Evolutionary conservation across 2,113 vertebrate genomes (phyloP).

Genomic region (Pogona vitticeps): DNA sequence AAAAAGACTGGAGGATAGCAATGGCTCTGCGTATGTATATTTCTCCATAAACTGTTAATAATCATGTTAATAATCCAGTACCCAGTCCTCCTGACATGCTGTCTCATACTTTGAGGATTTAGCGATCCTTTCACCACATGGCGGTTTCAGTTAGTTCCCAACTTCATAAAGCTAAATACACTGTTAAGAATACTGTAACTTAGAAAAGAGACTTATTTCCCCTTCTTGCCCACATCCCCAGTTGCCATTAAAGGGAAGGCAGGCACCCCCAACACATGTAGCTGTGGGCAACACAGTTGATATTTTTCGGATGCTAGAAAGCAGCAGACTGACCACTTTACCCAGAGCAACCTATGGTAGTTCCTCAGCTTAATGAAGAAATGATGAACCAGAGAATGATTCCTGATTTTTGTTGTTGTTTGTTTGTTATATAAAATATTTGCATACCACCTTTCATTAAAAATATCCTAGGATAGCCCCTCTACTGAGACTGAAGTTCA

Average conservation of each 20-base stretch:
- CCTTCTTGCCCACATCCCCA: neutral
- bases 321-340: neutral
- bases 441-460: neutral
- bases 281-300: no score
- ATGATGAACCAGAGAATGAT: neutral
- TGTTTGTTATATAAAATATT: neutral
- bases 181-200: neutral
- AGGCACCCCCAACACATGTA: neutral
- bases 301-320: no score
- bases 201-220: neutral
- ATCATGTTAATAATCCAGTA: neutral
- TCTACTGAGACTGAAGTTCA: neutral
- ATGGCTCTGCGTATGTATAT: neutral
- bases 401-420: neutral
- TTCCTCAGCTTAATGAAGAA: neutral
- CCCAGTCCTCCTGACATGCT: neutral
- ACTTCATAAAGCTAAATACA: neutral
- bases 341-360: neutral
- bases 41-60: neutral
- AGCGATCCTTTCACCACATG: neutral
- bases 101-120: neutral
- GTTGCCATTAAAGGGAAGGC: neutral
- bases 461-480: neutral
- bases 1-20: conserved; percentile 34
- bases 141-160: neutral